Evolutionary conservation across 2,888 invertebrate genomes (phyloP).

Genomic region (Rhodophaea formosa): DNA sequence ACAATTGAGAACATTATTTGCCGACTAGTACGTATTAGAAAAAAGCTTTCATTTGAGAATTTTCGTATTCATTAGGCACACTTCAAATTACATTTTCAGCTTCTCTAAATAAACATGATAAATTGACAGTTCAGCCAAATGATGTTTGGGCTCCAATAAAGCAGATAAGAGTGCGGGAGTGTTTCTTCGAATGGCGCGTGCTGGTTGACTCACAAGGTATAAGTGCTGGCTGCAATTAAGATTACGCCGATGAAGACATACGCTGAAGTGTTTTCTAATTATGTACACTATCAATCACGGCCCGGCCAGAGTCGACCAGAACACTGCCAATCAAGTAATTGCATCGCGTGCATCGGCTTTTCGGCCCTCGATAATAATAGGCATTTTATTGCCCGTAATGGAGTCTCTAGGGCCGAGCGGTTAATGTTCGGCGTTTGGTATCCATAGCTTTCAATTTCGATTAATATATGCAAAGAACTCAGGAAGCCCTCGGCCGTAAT

Average conservation of each 20-base stretch:
- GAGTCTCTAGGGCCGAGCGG: conserved; percentile 77
- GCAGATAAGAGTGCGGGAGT: conserved; percentile 11
- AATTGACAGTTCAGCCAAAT: conserved; percentile 10
- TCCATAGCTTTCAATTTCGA: conserved; percentile 67
- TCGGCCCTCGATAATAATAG: conserved; percentile 81
- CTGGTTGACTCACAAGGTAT: conserved; percentile 73
- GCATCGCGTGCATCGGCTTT: conserved; percentile 81
- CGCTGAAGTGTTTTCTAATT: conserved; percentile 81
- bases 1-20: neutral
- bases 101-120: conserved; percentile 17
- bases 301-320: conserved; percentile 66
- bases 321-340: conserved; percentile 80
- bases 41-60: neutral
- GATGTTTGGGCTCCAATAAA: neutral
- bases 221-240: conserved; percentile 79
- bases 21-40: neutral
- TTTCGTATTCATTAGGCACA: neutral
- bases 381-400: conserved; percentile 80
- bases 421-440: conserved; percentile 67
- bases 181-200: conserved; percentile 50
- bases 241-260: conserved; percentile 77
- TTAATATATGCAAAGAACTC: conserved; percentile 67
- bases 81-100: neutral
- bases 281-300: conserved; percentile 78
- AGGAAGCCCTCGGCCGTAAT: conserved; percentile 51